phyloP scores from a whole-genome alignment of 2,888 invertebrate species.

The Eilema griseolum region DNA sequence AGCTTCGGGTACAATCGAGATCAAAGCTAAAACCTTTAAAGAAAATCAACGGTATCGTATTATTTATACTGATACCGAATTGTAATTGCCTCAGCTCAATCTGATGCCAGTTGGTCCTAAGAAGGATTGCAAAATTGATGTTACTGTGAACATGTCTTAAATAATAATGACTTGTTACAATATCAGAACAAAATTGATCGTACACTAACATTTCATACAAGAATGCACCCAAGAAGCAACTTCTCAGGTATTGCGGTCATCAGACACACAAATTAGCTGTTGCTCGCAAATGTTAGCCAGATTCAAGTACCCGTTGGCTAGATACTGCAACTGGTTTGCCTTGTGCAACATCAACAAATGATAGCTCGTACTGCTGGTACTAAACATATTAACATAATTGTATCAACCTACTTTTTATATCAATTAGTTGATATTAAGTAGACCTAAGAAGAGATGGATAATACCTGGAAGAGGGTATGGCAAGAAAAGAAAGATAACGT shows the following conservation, averaged over 20 bases:
- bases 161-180: too few relatives aligned
- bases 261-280: neutral
- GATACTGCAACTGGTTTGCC: constrained; percentile 1
- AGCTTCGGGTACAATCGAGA: too few relatives aligned
- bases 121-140: too few relatives aligned
- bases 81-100: neutral
- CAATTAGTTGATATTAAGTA: neutral
- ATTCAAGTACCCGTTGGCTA: neutral
- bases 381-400: neutral
- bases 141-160: too few relatives aligned
- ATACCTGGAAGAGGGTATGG: neutral
- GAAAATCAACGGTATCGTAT: too few relatives aligned
- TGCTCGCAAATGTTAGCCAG: neutral
- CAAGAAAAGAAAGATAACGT: neutral
- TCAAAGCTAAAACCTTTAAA: too few relatives aligned
- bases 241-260: neutral
- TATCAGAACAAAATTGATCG: too few relatives aligned
- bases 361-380: neutral
- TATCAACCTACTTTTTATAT: neutral
- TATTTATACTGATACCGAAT: too few relatives aligned
- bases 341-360: constrained; percentile 2
- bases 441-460: too few relatives aligned
- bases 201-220: too few relatives aligned
- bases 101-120: neutral
- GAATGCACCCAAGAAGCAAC: neutral